A percentile compares a stretch with the other conserved stretches of the same genome.
phyloP scores from a whole-genome alignment of 1,140 invertebrate species.

The Formica exsecta region DNA sequence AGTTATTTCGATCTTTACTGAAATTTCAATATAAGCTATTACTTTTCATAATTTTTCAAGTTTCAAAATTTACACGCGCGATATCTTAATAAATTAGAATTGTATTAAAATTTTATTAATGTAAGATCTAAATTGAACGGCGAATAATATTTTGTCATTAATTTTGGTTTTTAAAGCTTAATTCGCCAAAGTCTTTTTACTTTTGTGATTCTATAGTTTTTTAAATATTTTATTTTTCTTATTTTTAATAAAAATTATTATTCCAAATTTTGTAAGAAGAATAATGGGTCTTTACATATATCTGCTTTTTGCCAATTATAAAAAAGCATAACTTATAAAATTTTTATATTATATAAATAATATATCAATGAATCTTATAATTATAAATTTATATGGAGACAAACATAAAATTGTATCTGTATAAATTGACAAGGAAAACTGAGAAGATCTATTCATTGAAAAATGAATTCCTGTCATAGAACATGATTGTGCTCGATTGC shows the following conservation, averaged over 20 bases:
- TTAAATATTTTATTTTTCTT: background rate
- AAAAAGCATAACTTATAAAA: background rate
- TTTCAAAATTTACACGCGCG: too few species aligned
- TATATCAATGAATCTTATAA: too few species aligned
- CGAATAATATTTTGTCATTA: too few species aligned
- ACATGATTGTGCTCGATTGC: background rate
- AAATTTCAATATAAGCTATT: too few species aligned
- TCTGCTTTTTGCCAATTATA: background rate
- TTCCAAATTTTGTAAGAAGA: background rate
- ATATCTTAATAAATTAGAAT: too few species aligned
- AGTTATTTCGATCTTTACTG: too few species aligned
- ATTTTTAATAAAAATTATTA: background rate
- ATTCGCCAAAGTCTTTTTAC: too few species aligned
- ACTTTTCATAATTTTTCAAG: too few species aligned
- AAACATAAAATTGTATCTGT: background rate
- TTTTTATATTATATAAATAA: background rate
- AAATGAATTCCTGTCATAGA: background rate
- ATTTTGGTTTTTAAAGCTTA: too few species aligned
- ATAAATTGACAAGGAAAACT: background rate
- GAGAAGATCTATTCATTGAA: background rate
- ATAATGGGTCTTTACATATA: background rate
- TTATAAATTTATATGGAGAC: too few species aligned
- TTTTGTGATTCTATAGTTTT: background rate
- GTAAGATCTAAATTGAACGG: too few species aligned
- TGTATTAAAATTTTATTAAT: too few species aligned